Base-by-base conservation (phyloP, 1,140 invertebrate species). In the Pachypsylla venusta region DNA sequence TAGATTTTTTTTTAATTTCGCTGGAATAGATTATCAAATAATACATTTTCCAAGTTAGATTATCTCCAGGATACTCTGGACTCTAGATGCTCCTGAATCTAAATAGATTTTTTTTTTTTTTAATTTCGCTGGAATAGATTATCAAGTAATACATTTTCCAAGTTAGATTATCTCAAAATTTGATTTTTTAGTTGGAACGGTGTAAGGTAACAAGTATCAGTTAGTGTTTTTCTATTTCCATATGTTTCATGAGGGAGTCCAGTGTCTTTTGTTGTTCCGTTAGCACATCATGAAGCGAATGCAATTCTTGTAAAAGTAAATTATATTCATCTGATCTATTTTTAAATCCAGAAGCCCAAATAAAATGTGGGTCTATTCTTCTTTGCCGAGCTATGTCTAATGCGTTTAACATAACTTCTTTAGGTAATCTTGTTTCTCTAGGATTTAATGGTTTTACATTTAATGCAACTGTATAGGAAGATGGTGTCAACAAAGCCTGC, bases 361-460 rank as follows among this genome's bases (percentile, higher is more conserved):
- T 58, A 19, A 54, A 58, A 16, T 54, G 26, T 2, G 56, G 53
- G 48, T 58, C 58, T 20, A 56, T 42, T 26, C 58, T 26, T 59
- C 61, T 74, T 42, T 81, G 77, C 65, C 82, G 84, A 0, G 82
- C 84, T 25, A 87, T 80, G 60, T 85, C 81, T 62, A 86, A 81
- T 2, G 84, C 84, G 5, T 81, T 77, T 70, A 80, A 78, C 64
- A 88, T 77, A 59, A 89, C 80, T 56, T 88, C 83, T 22, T 78
- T 74, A 0, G 85, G 86, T 20, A 89, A 66, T 24, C 85, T 77
- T 65, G 84, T 87, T 66, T 89, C 86, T 55, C 83, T 77, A 0
- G 85, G 85, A 72, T 87, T 88, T 14, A 88, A 70, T 0, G 85
- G 86, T 67, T 85, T 83, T 0, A 88, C 85, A 58, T 84, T 85